phyloP scores from a whole-genome alignment of 1,140 invertebrate species.

The Polypedilum vanderplanki region DNA sequence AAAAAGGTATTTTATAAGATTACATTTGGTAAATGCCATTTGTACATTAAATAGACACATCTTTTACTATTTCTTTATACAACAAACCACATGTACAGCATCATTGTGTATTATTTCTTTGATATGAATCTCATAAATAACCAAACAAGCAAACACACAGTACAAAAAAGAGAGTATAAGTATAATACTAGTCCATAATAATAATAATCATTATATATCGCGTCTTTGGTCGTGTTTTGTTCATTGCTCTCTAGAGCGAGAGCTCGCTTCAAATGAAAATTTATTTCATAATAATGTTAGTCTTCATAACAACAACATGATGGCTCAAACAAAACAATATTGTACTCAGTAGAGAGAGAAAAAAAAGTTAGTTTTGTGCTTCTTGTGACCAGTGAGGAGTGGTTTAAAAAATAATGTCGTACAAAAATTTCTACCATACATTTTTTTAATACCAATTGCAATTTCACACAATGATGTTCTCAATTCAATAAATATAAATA shows the following conservation, averaged over 20 bases:
- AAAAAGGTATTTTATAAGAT: background rate
- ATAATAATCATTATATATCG: slow-evolving; percentile 9
- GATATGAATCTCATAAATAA: slow-evolving; percentile 29
- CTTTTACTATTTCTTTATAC: background rate
- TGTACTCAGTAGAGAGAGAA: background rate
- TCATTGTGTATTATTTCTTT: background rate
- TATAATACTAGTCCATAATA: slow-evolving; percentile 24
- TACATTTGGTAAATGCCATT: background rate
- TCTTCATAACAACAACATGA: slow-evolving; percentile 11
- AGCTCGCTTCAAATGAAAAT: too few species aligned
- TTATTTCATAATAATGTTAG: slow-evolving; percentile 7
- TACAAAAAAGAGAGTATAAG: background rate
- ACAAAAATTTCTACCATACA: background rate
- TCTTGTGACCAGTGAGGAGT: too few species aligned
- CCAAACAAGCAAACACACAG: background rate
- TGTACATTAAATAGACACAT: slow-evolving; percentile 22
- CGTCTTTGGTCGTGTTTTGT: slow-evolving; percentile 16
- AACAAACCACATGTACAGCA: slow-evolving; percentile 8
- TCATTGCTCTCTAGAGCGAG: background rate
- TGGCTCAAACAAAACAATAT: slow-evolving; percentile 1
- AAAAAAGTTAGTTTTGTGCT: background rate
- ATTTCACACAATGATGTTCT: too few species aligned
- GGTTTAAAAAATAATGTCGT: background rate
- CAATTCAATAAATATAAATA: too few species aligned
- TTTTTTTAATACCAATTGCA: too few species aligned